Evolutionary conservation across 1,140 invertebrate species (phyloP), one percentile per base, ranked within the genome.

Genomic region (Neotoxoptera formosana): DNA sequence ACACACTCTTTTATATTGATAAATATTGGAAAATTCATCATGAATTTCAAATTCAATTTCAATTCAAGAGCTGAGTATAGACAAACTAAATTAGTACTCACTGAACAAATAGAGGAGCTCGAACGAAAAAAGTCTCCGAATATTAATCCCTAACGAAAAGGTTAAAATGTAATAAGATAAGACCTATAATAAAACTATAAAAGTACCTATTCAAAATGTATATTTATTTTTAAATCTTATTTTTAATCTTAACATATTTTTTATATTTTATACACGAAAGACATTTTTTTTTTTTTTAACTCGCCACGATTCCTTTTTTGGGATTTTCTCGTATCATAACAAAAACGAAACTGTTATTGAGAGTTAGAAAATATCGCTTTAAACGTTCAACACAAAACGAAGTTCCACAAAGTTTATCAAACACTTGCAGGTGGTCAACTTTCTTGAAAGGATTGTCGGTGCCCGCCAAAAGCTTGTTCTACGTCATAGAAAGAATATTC

Each of bases 351-450:
- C 45, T 17, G 4, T 86, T 87, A 87, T 87, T 48, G n/a, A 48
- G 11, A 48, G 11, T 87, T 7, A n/a, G 3, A 87, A 48, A 48
- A 48, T 25, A 86, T 45, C 83, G n/a, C 30, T 87, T 21, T 21
- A 21, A 20, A 89, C n/a, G n/a, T 53, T 89, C 48, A 2, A n/a
- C n/a, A n/a, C n/a, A n/a, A n/a, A n/a, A n/a, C n/a, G 14, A 53
- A n/a, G n/a, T 36, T 89, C 36, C 34, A 53, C 48, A 36, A 53
- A 53, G 87, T 89, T 89, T 89, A 89, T 89, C 47, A n/a, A 36
- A 89, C n/a, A 53, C 48, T 53, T 89, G 47, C 87, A 89, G 48
- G n/a, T 89, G 87, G 48, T 89, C 88, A 89, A 23, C 51, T 34
- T 56, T 41, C 3, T 25, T 89, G 88, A 89, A 89, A 53, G 34